Percentiles rank a stretch among this genome's conserved stretches.
phyloP scores from a whole-genome alignment of 2,888 invertebrate species.

The Drosophila kuntzei region DNA sequence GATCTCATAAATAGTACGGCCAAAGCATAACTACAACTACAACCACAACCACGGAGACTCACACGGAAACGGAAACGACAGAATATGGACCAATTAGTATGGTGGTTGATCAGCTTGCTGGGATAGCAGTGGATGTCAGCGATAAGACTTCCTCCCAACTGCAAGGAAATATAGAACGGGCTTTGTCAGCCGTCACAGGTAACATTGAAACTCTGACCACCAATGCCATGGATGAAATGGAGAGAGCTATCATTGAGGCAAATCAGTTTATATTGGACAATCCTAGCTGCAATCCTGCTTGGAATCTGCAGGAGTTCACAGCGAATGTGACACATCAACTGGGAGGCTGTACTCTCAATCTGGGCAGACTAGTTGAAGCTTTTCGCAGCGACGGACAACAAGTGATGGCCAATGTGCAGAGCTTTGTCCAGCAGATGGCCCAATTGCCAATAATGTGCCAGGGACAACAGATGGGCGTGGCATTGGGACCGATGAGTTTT shows the following conservation, averaged over 20 bases:
- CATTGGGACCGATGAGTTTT: slow-evolving; percentile 31
- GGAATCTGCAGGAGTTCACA: slow-evolving; percentile 68
- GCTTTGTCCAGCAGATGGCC: slow-evolving; percentile 61
- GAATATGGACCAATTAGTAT: slow-evolving; percentile 67
- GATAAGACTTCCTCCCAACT: slow-evolving; percentile 61
- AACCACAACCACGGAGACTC: slow-evolving; percentile 18
- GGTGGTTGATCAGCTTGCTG: slow-evolving; percentile 67
- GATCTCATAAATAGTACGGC: slow-evolving; percentile 16
- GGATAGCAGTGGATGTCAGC: slow-evolving; percentile 61
- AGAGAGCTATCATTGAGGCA: slow-evolving; percentile 59
- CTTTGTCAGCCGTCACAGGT: slow-evolving; percentile 39
- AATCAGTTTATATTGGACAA: slow-evolving; percentile 55
- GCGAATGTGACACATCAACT: slow-evolving; percentile 61
- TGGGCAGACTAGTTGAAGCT: slow-evolving; percentile 36
- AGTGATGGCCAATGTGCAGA: slow-evolving; percentile 49
- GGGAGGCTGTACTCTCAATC: slow-evolving; percentile 51
- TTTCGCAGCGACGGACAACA: slow-evolving; percentile 50
- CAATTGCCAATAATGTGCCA: slow-evolving; percentile 62
- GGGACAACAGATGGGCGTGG: slow-evolving; percentile 11
- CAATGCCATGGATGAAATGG: slow-evolving; percentile 58
- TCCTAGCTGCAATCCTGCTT: slow-evolving; percentile 54
- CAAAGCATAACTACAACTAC: slow-evolving; percentile 2
- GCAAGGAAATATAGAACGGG: slow-evolving; percentile 58
- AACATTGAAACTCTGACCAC: slow-evolving; percentile 64
- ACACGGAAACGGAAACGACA: slow-evolving; percentile 49